These are phyloP conservation scores for Bradypodion ventrale DNA, from an alignment of 2,797 vertebrate genomes.

Conservation along the genomic window DNA sequence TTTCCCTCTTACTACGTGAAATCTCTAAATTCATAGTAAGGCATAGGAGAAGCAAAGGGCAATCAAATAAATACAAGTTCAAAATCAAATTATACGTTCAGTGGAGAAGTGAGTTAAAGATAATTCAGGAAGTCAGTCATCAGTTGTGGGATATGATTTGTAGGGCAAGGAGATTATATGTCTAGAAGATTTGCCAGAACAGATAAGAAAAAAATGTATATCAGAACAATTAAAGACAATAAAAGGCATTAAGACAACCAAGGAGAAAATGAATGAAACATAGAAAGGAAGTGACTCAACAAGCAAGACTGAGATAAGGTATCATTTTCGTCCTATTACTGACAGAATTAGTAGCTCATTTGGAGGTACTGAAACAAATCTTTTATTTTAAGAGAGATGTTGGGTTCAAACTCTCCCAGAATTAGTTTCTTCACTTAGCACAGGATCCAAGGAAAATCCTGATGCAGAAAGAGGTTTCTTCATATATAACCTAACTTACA, in stretches of 20 bases:
- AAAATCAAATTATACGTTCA: background rate
- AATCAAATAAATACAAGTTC: background rate
- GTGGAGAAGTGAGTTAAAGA: background rate
- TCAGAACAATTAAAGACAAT: background rate
- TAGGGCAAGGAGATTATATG: background rate
- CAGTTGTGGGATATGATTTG: background rate
- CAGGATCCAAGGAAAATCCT: background rate
- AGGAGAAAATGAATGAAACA: background rate
- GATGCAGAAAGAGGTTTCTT: background rate
- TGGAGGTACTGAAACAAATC: background rate
- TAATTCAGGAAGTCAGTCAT: background rate
- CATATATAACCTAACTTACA: background rate
- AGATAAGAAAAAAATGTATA: background rate
- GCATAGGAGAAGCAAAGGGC: background rate
- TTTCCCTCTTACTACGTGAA: background rate
- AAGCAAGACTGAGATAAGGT: background rate
- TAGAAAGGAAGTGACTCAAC: slow-evolving; percentile 10
- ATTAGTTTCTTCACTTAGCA: background rate
- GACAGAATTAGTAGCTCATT: background rate
- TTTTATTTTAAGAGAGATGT: background rate
- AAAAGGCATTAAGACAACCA: background rate
- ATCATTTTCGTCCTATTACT: background rate
- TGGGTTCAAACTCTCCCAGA: background rate
- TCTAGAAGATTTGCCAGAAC: background rate
- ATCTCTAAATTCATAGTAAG: background rate